Evolutionary conservation across 2,113 vertebrate species (phyloP).

Genomic region (Phodopus roborovskii): DNA sequence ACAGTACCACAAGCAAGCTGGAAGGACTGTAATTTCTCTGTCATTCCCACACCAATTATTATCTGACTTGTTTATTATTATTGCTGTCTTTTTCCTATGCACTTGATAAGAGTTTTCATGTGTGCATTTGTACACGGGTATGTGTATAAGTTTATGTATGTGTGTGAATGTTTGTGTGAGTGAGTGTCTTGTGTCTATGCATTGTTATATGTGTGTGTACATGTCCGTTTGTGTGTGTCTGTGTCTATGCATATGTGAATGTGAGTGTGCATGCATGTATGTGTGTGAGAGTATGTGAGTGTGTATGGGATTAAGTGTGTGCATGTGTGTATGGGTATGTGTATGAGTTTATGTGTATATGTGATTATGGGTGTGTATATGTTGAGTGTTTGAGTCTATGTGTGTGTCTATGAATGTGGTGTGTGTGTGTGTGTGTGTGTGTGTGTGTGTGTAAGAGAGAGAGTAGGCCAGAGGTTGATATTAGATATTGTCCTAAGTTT

Average conservation of each 20-base stretch:
- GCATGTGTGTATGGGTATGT: not conserved
- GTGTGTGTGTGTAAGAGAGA: no score
- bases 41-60: not conserved
- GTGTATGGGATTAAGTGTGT: no score
- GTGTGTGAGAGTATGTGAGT: not conserved
- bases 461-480: not conserved
- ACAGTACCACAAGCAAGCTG: not conserved
- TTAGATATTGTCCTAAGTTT: not conserved
- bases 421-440: no score
- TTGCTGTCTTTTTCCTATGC: not conserved
- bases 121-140: not conserved
- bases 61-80: not conserved
- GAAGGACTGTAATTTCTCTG: constrained; percentile 1
- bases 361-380: no score
- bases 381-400: no score
- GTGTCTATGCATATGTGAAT: not conserved
- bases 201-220: not conserved
- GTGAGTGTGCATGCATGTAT: not conserved
- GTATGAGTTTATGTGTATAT: no score
- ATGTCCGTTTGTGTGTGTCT: not conserved
- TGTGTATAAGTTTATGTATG: not conserved
- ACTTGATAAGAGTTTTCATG: not conserved
- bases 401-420: no score
- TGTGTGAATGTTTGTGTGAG: not conserved
- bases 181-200: not conserved